Evolutionary conservation across 1,140 invertebrate species (phyloP), one percentile per base, ranked within the genome.

Genomic region (Matsumurasca onukii): DNA sequence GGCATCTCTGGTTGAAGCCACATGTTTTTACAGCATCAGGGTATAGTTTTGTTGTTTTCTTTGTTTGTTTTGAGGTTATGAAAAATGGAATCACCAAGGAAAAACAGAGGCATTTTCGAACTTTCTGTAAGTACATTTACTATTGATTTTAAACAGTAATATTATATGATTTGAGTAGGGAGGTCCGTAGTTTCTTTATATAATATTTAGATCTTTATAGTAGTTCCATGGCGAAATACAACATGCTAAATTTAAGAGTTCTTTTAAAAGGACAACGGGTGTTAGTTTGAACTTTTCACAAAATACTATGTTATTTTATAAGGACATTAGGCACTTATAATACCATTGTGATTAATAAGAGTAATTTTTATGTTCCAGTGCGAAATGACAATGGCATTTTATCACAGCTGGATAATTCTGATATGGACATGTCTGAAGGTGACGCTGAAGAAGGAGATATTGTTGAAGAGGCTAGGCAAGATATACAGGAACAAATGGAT

Each of bases 21-120:
- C 9, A 17, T 45, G 9, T 45, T 45, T 17, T 45, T 17, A 9
- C 17, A 45, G 34, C 34, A 45, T 12, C 34, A 12, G 34, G 17
- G 9, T 45, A 17, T 45, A 17, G 17, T 45, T 45, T 45, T 17
- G 9, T 45, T 17, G 9, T 45, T 45, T 17, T 17, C 34, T 45
- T 17, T 12, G 9, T 45, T 45, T 12, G 34, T 45, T 45, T 45
- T 45, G 34, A 45, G 34, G 34, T 45, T 45, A 45, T 45, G 34
- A 45, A 45, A 45, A 45, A 45, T 45, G 34, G 34, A 45, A 45
- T 45, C 34, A 45, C 34, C 34, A 45, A 9, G 34, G 34, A 45
- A 45, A 45, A 45, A 45, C 34, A 17, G 17, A 45, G 9, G 17
- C 34, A 17, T 45, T 45, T 45, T 45, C 34, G 17, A 45, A 9